Evolutionary conservation across 2,888 invertebrate genomes (phyloP), one percentile per base, ranked within the genome.

Genomic region (Carcina quercana): DNA sequence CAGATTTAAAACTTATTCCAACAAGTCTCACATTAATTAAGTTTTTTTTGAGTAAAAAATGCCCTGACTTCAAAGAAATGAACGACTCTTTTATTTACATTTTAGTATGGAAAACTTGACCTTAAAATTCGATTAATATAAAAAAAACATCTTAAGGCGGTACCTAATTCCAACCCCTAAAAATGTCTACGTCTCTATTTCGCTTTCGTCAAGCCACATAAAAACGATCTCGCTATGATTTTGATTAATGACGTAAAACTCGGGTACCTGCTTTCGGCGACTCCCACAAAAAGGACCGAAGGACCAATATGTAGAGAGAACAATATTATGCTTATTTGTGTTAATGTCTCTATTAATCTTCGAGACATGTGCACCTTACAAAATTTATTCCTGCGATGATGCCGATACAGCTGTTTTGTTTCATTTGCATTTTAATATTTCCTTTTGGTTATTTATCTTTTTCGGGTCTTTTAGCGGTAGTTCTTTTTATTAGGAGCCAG

Each of bases 291-390:
- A 73, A 66, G 57, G 52, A 51, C 53, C 61, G 48, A 40, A n/a
- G 50, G 40, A 38, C 51, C 44, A 47, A 48, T 53, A 57, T 52
- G 50, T 58, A 53, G 59, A 59, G 53, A 63, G 47, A 60, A 63
- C 54, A 54, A 62, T 25, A 33, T 28, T 13, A 24, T 28, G 33
- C 28, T 64, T 67, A 74, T 73, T 72, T 72, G 61, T 59, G 61
- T 70, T 71, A 76, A 79, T 73, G 66, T 75, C 74, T 79, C 50
- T 65, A 78, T 80, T 70, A 72, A 76, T 79, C 67, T 66, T 64
- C 43, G 45, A 51, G 66, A 55, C 66, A 56, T 66, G 53, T 54
- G 63, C 57, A 59, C 58, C 60, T 62, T 57, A 48, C 50, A 38
- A 46, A 34, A 47, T 37, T 41, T 46, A 43, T 50, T 43, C 43